Base-by-base conservation (phyloP, 2,888 invertebrate genomes). In the Limulus polyphemus region DNA sequence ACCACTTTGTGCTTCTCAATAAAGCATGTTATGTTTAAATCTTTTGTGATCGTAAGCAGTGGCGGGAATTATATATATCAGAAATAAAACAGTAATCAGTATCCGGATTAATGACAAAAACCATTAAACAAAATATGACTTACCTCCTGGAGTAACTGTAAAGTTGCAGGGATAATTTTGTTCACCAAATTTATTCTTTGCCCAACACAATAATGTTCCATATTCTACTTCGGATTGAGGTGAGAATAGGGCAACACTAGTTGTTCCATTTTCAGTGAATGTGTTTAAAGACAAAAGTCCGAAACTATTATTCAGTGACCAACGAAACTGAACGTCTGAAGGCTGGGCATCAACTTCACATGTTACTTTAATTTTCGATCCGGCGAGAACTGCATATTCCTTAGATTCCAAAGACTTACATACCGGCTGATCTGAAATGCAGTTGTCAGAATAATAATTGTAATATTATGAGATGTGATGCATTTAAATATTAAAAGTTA, bases 341-440 rank as follows among this genome's bases (percentile, higher is more conserved):
- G 92, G 92, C 78, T 91, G 90, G 12, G 92, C 90, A 73, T 91
- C 90, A 14, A 92, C 90, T 70, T 86, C 84, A 75, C 92, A 92
- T 75, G 86, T 68, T 55, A 71, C 67, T 59, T 70, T 63, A 9
- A 69, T 66, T 49, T 59, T 61, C 75, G 32, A 32, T 32, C 32
- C 32, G 7, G 32, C 7, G 32, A 32, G 32, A 32, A 32, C 32
- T 7, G 32, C 32, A 32, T 32, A 32, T 32, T 32, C 32, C 32
- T 32, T 32, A 32, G 32, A 32, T 32, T 32, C 7, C 32, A 7
- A 32, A 5, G 32, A 32, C 32, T 32, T 32, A 32, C 32, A 32
- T 32, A 32, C 32, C 7, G 32, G 32, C 32, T 32, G 32, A 32
- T 32, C 32, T 32, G n/a, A 32, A 32, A 32, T 32, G 32, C 3